Evolutionary conservation across 2,113 vertebrate species (phyloP).

Genomic region (Vidua chalybeata): DNA sequence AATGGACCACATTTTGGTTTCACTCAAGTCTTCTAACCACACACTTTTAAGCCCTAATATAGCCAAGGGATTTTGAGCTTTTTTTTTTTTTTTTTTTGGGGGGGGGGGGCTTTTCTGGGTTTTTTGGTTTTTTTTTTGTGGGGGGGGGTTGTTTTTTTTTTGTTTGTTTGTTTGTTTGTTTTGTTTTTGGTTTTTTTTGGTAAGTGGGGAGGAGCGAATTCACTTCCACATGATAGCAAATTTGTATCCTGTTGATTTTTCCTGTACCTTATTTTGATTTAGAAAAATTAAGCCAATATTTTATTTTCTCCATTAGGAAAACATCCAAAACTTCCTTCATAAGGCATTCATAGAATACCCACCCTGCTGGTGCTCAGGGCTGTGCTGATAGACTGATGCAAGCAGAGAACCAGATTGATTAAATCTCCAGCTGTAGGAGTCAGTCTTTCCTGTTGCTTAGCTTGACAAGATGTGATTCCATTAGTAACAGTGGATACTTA

Average conservation of each 20-base stretch:
- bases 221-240: neutral
- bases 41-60: neutral
- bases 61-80: fast-evolving
- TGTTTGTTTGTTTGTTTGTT: too few relatives aligned
- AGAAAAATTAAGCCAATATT: neutral
- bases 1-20: neutral
- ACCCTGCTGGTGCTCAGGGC: neutral
- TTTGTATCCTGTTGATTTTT: neutral
- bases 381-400: neutral
- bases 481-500: neutral
- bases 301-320: neutral
- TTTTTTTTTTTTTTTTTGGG: neutral
- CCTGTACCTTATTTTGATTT: neutral
- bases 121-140: too few relatives aligned
- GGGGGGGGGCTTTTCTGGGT: too few relatives aligned
- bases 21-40: neutral
- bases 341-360: neutral
- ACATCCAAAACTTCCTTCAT: neutral
- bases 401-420: neutral
- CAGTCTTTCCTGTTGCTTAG: neutral
- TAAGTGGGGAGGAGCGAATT: neutral
- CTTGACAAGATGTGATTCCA: neutral
- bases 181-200: neutral
- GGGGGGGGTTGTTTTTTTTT: neutral
- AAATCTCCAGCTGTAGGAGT: neutral